Conservation (phyloP, 64 coral and sea anemone species). For the Catalaphyllia jardinei region DNA sequence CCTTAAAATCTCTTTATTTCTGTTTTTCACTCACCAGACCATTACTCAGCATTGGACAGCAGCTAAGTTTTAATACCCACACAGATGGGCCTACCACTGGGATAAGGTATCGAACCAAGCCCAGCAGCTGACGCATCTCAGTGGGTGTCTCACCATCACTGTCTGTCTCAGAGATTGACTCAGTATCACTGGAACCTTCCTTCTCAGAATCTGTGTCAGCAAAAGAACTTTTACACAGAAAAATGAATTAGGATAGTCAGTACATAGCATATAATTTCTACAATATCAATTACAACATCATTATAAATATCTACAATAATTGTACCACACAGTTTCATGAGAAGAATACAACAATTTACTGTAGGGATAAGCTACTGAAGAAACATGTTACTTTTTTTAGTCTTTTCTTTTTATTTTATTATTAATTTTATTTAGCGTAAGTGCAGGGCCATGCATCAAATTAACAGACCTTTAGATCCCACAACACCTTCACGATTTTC, state of each 20-base stretch:
- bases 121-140: slow-evolving; percentile 67
- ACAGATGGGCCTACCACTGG: slow-evolving; percentile 83
- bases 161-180: slow-evolving; percentile 35
- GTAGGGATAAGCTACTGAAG: no score
- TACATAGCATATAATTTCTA: no score
- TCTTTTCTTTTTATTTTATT: no score
- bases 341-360: no score
- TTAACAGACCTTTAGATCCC: no score
- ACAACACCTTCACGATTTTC: no score
- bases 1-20: not conserved
- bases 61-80: slow-evolving; percentile 74
- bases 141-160: slow-evolving; percentile 35
- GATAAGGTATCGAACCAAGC: slow-evolving; percentile 77
- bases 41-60: slow-evolving; percentile 93
- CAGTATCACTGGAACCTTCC: slow-evolving; percentile 54
- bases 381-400: no score
- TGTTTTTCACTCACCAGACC: slow-evolving; percentile 79
- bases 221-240: slow-evolving; percentile 77
- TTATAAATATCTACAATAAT: no score
- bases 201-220: slow-evolving; percentile 84
- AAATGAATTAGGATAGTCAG: not conserved
- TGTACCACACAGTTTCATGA: no score
- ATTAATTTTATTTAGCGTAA: no score
- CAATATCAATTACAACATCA: not conserved
- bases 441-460: no score